A percentile compares a stretch with the other conserved stretches of the same genome.
These are phyloP conservation scores for Festucalex cinctus DNA, from an alignment of 2,113 vertebrate genomes.

Conservation along the genomic window DNA sequence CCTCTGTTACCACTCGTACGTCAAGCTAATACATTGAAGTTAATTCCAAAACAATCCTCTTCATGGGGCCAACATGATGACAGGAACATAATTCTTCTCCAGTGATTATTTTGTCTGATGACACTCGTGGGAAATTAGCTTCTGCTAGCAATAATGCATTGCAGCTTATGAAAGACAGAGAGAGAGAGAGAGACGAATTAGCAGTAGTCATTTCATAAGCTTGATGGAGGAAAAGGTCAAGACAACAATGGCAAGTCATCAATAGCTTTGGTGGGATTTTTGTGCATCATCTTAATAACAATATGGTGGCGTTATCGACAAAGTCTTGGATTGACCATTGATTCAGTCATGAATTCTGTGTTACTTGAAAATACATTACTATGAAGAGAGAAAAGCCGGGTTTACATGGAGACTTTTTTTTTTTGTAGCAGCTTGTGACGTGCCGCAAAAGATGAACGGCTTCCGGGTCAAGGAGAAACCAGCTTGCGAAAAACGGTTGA, in stretches of 20 bases:
- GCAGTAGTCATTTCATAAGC: background rate
- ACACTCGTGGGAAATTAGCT: slow-evolving; percentile 28
- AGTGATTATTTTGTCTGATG: slow-evolving; percentile 37
- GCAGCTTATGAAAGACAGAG: background rate
- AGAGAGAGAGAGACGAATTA: background rate
- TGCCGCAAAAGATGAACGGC: too few relatives aligned
- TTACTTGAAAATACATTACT: too few relatives aligned
- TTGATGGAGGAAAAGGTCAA: background rate
- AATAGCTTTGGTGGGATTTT: background rate
- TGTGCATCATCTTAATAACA: background rate
- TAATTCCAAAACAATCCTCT: background rate
- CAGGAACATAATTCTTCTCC: slow-evolving; percentile 14
- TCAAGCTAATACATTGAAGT: background rate
- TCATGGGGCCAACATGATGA: slow-evolving; percentile 3
- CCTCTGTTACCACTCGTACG: background rate
- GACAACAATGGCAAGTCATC: background rate
- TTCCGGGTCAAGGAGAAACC: too few relatives aligned
- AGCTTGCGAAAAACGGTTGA: too few relatives aligned
- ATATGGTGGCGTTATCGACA: background rate
- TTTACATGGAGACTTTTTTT: too few relatives aligned
- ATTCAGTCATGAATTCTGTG: too few relatives aligned
- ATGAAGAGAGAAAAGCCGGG: too few relatives aligned
- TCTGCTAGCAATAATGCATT: slow-evolving; percentile 9
- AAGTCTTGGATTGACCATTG: too few relatives aligned
- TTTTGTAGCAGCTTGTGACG: too few relatives aligned